A percentile compares a stretch with the other conserved stretches of the same genome.
Evolutionary conservation across 2,797 vertebrate genomes (phyloP).

Genomic region (Margarornis squamiger): DNA sequence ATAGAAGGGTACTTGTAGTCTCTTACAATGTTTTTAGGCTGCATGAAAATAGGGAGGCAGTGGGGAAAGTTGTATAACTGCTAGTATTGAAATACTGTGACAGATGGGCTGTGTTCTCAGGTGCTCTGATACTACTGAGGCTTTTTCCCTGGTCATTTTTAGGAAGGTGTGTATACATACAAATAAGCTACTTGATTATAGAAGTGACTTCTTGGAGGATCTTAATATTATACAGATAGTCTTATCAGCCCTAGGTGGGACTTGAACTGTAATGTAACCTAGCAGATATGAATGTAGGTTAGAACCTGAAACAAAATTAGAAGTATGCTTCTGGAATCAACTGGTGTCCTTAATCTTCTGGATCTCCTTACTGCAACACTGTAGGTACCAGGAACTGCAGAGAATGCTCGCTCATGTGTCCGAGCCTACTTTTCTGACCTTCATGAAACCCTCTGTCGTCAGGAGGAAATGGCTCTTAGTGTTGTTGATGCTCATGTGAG

Average conservation of each 20-base stretch:
- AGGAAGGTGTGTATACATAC: not conserved
- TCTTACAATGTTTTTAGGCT: not conserved
- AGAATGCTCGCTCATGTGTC: slow-evolving; percentile 94
- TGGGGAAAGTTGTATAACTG: not conserved
- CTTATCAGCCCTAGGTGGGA: not conserved
- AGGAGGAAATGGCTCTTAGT: slow-evolving; percentile 98
- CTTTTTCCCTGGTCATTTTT: not conserved
- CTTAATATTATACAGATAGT: not conserved
- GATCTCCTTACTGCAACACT: not conserved
- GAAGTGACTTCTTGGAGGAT: not conserved
- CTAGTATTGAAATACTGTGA: not conserved
- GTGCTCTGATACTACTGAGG: not conserved
- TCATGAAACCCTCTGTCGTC: slow-evolving; percentile 95
- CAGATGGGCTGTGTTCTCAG: not conserved
- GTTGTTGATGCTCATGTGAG: slow-evolving; percentile 97
- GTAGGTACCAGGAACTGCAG: slow-evolving; percentile 93
- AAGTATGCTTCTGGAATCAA: not conserved
- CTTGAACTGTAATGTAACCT: not conserved
- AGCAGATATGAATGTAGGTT: not conserved
- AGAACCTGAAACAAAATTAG: not conserved
- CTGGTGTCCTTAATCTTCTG: not conserved
- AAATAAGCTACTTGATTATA: not conserved
- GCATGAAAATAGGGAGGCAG: not conserved
- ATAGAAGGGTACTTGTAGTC: not conserved
- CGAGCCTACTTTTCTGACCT: slow-evolving; percentile 97